A percentile compares a stretch with the other conserved stretches of the same genome.
phyloP scores from a whole-genome alignment of 2,888 invertebrate genomes.

The Eupeodes latifasciatus region DNA sequence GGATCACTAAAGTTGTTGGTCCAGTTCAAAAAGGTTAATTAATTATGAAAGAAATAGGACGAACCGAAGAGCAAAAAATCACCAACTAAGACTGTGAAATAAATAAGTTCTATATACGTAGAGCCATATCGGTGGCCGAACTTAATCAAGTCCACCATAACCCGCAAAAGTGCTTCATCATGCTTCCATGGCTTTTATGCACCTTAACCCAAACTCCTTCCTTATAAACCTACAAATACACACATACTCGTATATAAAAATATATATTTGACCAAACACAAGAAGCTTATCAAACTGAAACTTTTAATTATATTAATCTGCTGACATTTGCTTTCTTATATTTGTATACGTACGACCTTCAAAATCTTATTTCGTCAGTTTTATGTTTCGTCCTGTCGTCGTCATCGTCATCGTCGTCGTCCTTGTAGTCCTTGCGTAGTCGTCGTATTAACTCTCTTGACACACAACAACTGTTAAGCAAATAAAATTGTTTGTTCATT shows the following conservation, averaged over 20 bases:
- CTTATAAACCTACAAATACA: too few species aligned
- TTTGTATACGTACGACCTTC: slow-evolving; percentile 1
- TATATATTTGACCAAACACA: slow-evolving; percentile 9
- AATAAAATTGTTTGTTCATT: slow-evolving; percentile 40
- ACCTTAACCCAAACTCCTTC: slow-evolving; percentile 18
- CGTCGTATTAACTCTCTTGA: slow-evolving; percentile 38
- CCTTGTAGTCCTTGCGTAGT: too few species aligned
- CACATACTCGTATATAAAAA: too few species aligned
- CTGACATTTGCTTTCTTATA: slow-evolving; percentile 52
- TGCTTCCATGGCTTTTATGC: background rate
- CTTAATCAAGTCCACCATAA: slow-evolving; percentile 38
- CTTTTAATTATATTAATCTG: slow-evolving; percentile 71
- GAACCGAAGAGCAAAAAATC: background rate
- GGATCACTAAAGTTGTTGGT: slow-evolving; percentile 9
- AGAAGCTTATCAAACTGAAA: slow-evolving; percentile 54
- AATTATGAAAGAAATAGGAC: slow-evolving; percentile 46
- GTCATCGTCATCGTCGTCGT: background rate
- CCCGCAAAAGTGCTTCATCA: slow-evolving; percentile 20
- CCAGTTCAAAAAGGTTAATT: slow-evolving; percentile 35
- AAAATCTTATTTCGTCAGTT: slow-evolving; percentile 34
- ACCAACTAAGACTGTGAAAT: slow-evolving; percentile 32
- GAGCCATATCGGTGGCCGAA: slow-evolving; percentile 3
- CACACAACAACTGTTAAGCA: slow-evolving; percentile 51
- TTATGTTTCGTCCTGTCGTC: slow-evolving; percentile 32
- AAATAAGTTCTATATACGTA: background rate